phyloP scores from a whole-genome alignment of 1,140 invertebrate species.

The Penaeus japonicus region DNA sequence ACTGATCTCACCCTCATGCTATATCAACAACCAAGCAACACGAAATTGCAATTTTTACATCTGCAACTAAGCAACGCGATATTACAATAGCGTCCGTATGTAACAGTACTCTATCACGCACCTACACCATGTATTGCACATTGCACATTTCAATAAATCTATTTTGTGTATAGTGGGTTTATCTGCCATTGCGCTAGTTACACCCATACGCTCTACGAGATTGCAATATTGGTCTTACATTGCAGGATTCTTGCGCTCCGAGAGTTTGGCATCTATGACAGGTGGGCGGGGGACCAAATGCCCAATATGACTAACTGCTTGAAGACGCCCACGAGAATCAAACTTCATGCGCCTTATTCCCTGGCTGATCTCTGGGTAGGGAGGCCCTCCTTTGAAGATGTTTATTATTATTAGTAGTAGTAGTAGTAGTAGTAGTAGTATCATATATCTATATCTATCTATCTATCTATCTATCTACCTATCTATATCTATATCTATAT shows the following conservation, averaged over 20 bases:
- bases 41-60: too few relatives aligned
- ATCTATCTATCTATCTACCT: too few relatives aligned
- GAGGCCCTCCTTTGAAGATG: neutral
- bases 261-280: conserved; percentile 41
- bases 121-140: too few relatives aligned
- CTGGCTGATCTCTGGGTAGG: conserved; percentile 43
- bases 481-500: too few relatives aligned
- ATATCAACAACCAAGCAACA: too few relatives aligned
- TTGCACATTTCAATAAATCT: too few relatives aligned
- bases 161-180: too few relatives aligned
- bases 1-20: too few relatives aligned
- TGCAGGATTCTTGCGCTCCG: conserved; percentile 19
- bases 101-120: too few relatives aligned
- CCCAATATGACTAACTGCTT: conserved; percentile 44
- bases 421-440: neutral
- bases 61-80: too few relatives aligned
- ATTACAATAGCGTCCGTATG: too few relatives aligned
- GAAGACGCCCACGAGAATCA: conserved; percentile 33
- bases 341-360: conserved; percentile 21
- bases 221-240: neutral
- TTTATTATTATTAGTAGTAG: neutral
- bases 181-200: neutral
- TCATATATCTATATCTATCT: too few relatives aligned
- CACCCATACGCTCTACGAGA: neutral
- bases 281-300: conserved; percentile 23